Evolutionary conservation across 1,140 invertebrate species (phyloP), one percentile per base, ranked within the genome.

Genomic region (Mizuhopecten yessoensis): DNA sequence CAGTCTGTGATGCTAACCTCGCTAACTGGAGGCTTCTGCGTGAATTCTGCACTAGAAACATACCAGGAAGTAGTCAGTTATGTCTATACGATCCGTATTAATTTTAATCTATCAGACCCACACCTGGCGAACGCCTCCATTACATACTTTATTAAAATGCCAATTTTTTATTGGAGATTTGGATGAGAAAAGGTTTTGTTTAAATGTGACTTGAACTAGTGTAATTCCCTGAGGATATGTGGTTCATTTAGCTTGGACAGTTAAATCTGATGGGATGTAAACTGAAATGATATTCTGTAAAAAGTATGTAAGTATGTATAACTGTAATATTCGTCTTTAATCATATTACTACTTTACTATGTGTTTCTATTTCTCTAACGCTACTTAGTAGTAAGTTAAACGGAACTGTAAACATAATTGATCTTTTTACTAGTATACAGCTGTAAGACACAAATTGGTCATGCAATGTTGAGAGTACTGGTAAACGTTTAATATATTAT

Each of bases 81-180:
- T 75, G 57, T 75, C 23, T 75, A 75, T 75, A 29, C 23, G n/a
- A n/a, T 75, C 23, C n/a, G 0, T 29, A 75, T 75, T 75, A 75
- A 75, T 75, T 75, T 29, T 75, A 75, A 75, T 75, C 57, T n/a
- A n/a, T 75, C 57, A 75, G 57, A 75, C 57, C 57, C 29, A n/a
- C 57, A 75, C n/a, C 57, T 75, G 57, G 57, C 29, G 57, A 75
- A 75, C n/a, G 17, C 23, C 23, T 75, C 29, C 57, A 75, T 75
- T 75, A 75, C 57, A 75, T 11, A 75, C 57, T 75, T 29, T 75
- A 75, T 75, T 75, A 75, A 75, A 29, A 75, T 75, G 57, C 57
- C 57, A 75, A 29, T 29, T 29, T n/a, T 75, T 75, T 75, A 75
- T 75, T 75, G n/a, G 57, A 75, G n/a, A 75, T 75, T 75, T 75